A percentile compares a stretch with the other conserved stretches of the same genome.
These are phyloP conservation scores for Herminia tarsipennalis DNA, from an alignment of 2,888 invertebrate species.

Conservation along the genomic window DNA sequence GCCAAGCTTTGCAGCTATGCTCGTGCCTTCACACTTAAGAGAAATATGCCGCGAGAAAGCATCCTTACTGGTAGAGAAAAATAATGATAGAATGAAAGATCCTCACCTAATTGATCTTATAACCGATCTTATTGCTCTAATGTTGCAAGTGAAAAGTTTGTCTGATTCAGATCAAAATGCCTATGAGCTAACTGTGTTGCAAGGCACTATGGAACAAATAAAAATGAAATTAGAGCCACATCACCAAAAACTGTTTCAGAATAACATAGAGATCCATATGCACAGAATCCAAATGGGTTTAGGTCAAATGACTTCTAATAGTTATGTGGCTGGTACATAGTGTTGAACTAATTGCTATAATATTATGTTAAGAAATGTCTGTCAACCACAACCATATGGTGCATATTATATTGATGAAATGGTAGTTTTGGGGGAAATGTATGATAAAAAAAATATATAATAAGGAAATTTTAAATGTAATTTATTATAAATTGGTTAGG, in stretches of 20 bases:
- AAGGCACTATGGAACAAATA: slow-evolving; percentile 96
- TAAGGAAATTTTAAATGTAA: slow-evolving; percentile 30
- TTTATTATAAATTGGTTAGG: slow-evolving; percentile 33
- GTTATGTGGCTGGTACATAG: slow-evolving; percentile 60
- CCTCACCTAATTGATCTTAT: slow-evolving; percentile 91
- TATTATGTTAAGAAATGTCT: background rate
- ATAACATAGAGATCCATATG: slow-evolving; percentile 96
- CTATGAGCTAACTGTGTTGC: slow-evolving; percentile 95
- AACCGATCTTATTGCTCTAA: slow-evolving; percentile 94
- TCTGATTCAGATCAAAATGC: slow-evolving; percentile 94
- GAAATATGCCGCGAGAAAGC: slow-evolving; percentile 96
- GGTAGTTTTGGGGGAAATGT: slow-evolving; percentile 17
- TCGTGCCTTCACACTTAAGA: slow-evolving; percentile 94
- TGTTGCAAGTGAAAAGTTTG: slow-evolving; percentile 93
- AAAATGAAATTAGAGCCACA: slow-evolving; percentile 91
- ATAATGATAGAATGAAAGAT: slow-evolving; percentile 87
- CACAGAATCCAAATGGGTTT: slow-evolving; percentile 94
- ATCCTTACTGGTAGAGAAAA: slow-evolving; percentile 90
- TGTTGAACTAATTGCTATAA: background rate
- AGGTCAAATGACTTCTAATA: slow-evolving; percentile 69
- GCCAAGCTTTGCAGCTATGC: slow-evolving; percentile 93
- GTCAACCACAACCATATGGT: slow-evolving; percentile 23
- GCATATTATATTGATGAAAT: slow-evolving; percentile 18
- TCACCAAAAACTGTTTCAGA: slow-evolving; percentile 93
- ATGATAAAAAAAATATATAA: slow-evolving; percentile 30